A percentile compares a stretch with the other conserved stretches of the same genome.
These are phyloP conservation scores for Pandemis corylana DNA, from an alignment of 2,888 invertebrate genomes.

Conservation along the genomic window DNA sequence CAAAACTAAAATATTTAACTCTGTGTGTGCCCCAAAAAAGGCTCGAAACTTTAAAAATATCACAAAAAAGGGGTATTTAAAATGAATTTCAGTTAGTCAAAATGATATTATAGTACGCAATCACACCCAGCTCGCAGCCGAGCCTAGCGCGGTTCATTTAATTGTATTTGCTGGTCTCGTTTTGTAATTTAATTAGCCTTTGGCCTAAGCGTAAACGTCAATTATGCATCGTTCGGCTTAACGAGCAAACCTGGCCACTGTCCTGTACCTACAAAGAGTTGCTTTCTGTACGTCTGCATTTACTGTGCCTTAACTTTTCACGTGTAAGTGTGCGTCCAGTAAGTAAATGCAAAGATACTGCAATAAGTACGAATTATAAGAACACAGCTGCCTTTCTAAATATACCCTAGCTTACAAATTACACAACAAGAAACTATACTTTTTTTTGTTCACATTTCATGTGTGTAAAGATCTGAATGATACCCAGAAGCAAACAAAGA, in stretches of 20 bases:
- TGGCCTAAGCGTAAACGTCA: conserved; percentile 78
- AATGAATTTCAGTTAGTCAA: conserved; percentile 30
- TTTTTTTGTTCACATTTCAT: too few species aligned
- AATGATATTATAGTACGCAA: conserved; percentile 42
- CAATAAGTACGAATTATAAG: neutral
- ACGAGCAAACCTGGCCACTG: conserved; percentile 50
- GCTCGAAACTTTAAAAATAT: neutral
- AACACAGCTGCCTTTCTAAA: neutral
- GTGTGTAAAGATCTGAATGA: too few species aligned
- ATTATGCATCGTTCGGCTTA: conserved; percentile 75
- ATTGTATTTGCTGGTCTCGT: conserved; percentile 78
- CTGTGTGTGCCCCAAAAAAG: neutral
- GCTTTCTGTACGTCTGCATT: conserved; percentile 19
- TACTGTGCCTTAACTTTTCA: neutral
- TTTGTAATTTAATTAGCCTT: conserved; percentile 85
- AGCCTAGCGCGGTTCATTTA: conserved; percentile 66
- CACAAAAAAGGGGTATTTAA: neutral
- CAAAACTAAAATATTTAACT: too few species aligned
- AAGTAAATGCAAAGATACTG: neutral
- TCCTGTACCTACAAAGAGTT: conserved; percentile 34
- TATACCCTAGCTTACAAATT: neutral
- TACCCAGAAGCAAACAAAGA: too few species aligned
- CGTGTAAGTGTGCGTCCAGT: neutral
- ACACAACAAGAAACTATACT: too few species aligned
- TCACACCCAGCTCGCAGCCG: conserved; percentile 49